Evolutionary conservation across 2,888 invertebrate species (phyloP).

Genomic region (Eristalis arbustorum): DNA sequence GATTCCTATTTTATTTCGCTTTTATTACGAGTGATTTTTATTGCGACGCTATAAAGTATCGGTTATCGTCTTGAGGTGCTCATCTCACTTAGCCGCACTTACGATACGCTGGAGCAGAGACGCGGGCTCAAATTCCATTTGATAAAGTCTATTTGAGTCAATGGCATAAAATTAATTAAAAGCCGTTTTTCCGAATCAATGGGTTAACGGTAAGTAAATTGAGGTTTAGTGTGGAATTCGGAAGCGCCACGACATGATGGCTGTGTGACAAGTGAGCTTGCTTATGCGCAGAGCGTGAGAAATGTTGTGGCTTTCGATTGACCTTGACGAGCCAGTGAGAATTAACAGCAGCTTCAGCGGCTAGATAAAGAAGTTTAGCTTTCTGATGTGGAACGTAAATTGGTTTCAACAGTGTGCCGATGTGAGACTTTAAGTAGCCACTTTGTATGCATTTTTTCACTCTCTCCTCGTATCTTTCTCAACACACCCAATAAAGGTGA

Average conservation of each 20-base stretch:
- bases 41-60: background rate
- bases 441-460: no score
- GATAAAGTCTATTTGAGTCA: background rate
- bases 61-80: background rate
- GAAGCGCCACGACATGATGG: background rate
- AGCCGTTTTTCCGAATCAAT: background rate
- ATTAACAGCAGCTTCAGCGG: no score
- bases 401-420: no score
- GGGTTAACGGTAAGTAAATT: background rate
- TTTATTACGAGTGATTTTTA: constrained; percentile 8
- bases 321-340: no score
- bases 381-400: no score
- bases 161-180: background rate
- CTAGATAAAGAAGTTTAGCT: no score
- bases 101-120: background rate
- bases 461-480: no score
- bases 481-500: no score
- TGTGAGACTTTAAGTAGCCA: no score
- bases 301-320: background rate
- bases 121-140: background rate
- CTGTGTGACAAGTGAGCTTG: background rate
- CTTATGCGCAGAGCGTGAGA: background rate
- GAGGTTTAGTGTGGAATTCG: background rate
- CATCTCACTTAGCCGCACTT: background rate
- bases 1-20: constrained; percentile 10